Evolutionary conservation across 2,888 invertebrate species (phyloP), one percentile per base, ranked within the genome.

Genomic region (Dilophus febrilis): DNA sequence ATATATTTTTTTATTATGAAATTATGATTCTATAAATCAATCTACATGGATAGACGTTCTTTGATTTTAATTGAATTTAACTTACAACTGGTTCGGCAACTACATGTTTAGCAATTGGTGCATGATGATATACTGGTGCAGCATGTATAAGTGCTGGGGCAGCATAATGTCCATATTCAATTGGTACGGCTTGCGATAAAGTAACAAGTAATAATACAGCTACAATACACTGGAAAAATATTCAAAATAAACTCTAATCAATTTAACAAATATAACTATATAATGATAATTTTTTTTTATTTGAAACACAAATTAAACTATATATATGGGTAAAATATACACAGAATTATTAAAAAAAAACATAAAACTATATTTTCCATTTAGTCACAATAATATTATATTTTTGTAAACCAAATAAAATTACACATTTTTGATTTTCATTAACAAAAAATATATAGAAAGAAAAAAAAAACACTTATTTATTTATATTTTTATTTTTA

Each of bases 81-180:
- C 49, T 47, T 49, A 52, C 55, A 48, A 59, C 56, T 44, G 59
- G 59, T 48, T 59, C 59, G 40, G 51, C 53, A 31, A 47, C 40
- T 19, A 47, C 42, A 32, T 44, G 42, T 41, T 48, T 48, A 19
- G 43, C 44, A 33, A 50, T 42, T 43, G 58, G 58, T 38, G 46
- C 49, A 37, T 48, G 47, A 12, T 42, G 33, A 29, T 40, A 39
- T n/a, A 43, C 42, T 35, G 48, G 48, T 12, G 46, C 46, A n/a
- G n/a, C n/a, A 45, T 49, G 49, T 43, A 55, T 51, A 10, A 35
- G 32, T 7, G 44, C 43, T 17, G 58, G 61, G 29, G 51, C 58
- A 43, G 55, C 53, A 50, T 59, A 59, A 44, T 61, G 61, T 11
- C 60, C 60, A 43, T 56, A 54, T 49, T 60, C 64, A 46, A 61